Base-by-base conservation (phyloP, 1,140 invertebrate species). In the Ptiloglossa arizonensis region DNA sequence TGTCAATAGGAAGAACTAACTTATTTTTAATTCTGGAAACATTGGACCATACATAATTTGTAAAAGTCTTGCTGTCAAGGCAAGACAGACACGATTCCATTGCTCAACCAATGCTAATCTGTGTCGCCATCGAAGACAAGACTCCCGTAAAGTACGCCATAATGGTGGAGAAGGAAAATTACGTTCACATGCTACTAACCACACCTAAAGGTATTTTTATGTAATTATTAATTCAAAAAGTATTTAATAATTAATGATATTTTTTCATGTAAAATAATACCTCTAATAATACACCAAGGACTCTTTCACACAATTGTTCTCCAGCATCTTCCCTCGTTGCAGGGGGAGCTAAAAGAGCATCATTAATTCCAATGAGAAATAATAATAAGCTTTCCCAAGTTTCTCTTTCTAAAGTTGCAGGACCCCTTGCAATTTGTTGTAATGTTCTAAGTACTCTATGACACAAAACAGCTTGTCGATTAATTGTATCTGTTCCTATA, bases 71-170 rank as follows among this genome's bases (percentile, higher is more conserved):
- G 96, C 95, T 0, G 98, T 98, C 13, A 99, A 94, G 0, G 96
- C 96, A 29, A 98, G 93, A 91, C 98, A 98, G 17, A 98, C 96
- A 64, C 97, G 94, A 91, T 98, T 97, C 98, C 98, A 99, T 90
- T 99, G 98, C 89, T 98, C 96, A 9, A 99, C 95, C 1, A 99
- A 94, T 54, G 97, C 97, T 59, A 97, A 94, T 76, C 98, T 95
- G 93, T 99, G 98, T 17, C 98, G 94, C 98, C 98, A 99, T 86
- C 96, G 96, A 80, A 96, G 94, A 90, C 97, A 98, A 82, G 98
- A 96, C 92, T 98, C 97, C 85, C 97, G 94, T 73, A 99, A 94
- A 4, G 98, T 99, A 92, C 98, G 98, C 98, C 98, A 99, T 81
- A 99, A 93, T 9, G 97, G 97, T 15, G 98, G 98, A 6, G 97